Conservation (phyloP, 2,797 vertebrate genomes). For the Mergus octosetaceus region DNA sequence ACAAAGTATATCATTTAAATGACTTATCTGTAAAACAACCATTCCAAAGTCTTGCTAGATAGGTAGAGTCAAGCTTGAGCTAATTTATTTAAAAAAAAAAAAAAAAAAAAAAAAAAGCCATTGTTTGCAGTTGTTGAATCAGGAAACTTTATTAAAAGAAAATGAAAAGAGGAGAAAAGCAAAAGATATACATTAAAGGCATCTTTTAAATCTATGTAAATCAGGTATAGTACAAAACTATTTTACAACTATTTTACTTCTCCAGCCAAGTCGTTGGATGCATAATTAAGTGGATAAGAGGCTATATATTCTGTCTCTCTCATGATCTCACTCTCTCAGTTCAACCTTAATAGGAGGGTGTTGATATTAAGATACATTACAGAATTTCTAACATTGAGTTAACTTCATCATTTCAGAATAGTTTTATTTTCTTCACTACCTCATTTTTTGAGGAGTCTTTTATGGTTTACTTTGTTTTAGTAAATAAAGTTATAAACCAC, state of each 20-base stretch:
- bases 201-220: background rate
- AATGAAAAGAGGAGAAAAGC: background rate
- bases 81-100: background rate
- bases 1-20: background rate
- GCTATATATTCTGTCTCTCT: background rate
- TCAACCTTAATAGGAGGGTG: background rate
- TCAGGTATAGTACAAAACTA: background rate
- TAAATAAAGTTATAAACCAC: background rate
- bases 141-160: constrained; percentile 4
- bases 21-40: background rate
- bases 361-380: background rate
- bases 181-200: background rate
- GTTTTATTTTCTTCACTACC: too few relatives aligned
- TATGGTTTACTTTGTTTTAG: background rate
- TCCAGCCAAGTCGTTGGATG: background rate
- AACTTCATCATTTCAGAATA: too few relatives aligned
- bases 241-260: background rate
- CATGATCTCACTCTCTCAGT: background rate
- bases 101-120: background rate
- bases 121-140: background rate
- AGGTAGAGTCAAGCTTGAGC: background rate
- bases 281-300: background rate
- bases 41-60: background rate
- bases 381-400: background rate
- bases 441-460: background rate